Evolutionary conservation across 2,888 invertebrate species (phyloP), one percentile per base, ranked within the genome.

Genomic region (Coronaproctus castanopsis): DNA sequence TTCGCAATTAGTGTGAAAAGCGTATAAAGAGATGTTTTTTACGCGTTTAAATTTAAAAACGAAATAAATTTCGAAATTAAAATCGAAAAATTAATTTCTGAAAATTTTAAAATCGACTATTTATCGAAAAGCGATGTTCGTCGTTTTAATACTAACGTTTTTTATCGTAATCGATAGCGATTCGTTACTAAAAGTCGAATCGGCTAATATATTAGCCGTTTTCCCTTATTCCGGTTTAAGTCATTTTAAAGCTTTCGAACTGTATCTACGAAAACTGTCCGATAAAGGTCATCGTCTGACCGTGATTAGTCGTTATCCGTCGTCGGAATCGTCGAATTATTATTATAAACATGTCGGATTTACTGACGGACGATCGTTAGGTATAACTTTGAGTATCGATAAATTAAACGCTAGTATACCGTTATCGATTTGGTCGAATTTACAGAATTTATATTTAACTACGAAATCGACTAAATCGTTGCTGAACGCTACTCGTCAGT

Each of bases 231-330:
- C 18, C 10, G 22, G 21, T 48, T 5, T 50, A 1, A 63, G 63
- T 24, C 63, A 60, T 50, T n/a, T 54, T n/a, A 10, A 21, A 14
- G 53, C 55, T 10, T 60, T 55, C 57, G 52, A 52, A 20, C 60
- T 58, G 8, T 58, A 55, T 1, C 10, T 61, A 1, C 21, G 51
- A 22, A 24, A 48, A 20, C 54, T 60, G 1, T 50, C 56, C 14
- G 56, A 57, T 21, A 14, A 21, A 8, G 57, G 61, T 23, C 60
- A 61, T 22, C 36, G 57, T 14, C 14, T 63, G 0, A 60, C 60
- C 2, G 18, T 56, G 1, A 52, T 62, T 8, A 57, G 53, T 21
- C 57, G 53, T 21, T 59, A 54, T 24, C 56, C 36, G 1, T 21
- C 10, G 19, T 36, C 14, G 36, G 36, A 5, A 14, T 5, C 55